These are phyloP conservation scores for Hemibagrus wyckioides DNA, from an alignment of 2,113 vertebrate species.

Conservation along the genomic window DNA sequence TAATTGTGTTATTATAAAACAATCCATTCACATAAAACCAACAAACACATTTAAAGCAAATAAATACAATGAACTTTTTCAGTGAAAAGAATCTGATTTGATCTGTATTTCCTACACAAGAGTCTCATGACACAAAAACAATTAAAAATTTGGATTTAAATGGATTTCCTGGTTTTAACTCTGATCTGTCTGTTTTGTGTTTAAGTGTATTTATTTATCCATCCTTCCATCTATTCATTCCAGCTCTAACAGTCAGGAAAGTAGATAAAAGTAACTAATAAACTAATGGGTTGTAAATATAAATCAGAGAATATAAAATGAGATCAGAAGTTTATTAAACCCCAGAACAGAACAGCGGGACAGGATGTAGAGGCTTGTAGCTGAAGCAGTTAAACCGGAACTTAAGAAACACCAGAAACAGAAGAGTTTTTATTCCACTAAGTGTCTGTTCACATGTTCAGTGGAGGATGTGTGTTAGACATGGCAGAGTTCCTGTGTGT, in stretches of 20 bases:
- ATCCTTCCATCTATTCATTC: neutral
- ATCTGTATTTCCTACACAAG: neutral
- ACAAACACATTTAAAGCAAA: neutral
- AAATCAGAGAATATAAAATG: neutral
- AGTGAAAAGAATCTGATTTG: neutral
- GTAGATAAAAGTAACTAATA: neutral
- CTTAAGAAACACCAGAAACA: neutral
- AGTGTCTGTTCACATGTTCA: neutral
- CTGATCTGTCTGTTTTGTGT: neutral
- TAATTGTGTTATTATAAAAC: neutral
- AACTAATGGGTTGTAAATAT: neutral
- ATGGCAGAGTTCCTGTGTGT: neutral
- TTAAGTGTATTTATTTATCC: neutral
- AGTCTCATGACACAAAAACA: neutral
- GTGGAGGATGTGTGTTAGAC: neutral
- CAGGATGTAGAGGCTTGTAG: neutral
- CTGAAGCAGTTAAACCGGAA: neutral
- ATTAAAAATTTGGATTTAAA: neutral
- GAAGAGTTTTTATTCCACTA: neutral
- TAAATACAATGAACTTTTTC: too few species aligned
- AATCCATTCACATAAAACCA: neutral
- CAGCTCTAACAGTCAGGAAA: neutral
- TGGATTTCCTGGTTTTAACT: neutral
- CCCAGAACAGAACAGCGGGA: neutral
- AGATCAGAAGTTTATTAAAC: neutral